Percentiles rank a stretch among this genome's conserved stretches.
phyloP scores from a whole-genome alignment of 2,888 invertebrate species.

The Drosophila paramelanica region DNA sequence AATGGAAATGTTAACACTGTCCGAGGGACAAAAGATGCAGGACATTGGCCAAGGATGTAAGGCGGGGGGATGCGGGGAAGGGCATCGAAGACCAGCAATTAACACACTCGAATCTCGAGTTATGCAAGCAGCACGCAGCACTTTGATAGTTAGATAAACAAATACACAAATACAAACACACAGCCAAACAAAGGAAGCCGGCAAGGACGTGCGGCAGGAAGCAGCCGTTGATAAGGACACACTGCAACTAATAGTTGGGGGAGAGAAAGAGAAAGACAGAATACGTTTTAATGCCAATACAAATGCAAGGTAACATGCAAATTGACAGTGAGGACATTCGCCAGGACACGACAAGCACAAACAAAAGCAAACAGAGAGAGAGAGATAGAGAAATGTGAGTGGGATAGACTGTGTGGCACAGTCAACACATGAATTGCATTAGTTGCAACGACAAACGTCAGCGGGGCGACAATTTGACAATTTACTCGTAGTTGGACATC shows the following conservation, averaged over 20 bases:
- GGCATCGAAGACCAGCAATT: conserved; percentile 59
- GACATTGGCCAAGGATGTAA: background rate
- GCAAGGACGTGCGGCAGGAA: conserved; percentile 71
- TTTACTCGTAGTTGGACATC: conserved; percentile 47
- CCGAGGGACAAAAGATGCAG: conserved; percentile 9
- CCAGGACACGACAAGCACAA: conserved; percentile 68
- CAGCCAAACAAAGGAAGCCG: conserved; percentile 63
- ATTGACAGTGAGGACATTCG: conserved; percentile 69
- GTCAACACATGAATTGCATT: conserved; percentile 76
- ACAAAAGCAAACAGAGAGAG: conserved; percentile 45
- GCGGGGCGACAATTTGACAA: conserved; percentile 54
- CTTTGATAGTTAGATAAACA: conserved; percentile 81
- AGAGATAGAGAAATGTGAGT: background rate
- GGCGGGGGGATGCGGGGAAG: background rate
- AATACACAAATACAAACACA: conserved; percentile 58
- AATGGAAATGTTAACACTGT: conserved; percentile 36
- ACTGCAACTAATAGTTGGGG: conserved; percentile 44
- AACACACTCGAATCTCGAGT: conserved; percentile 71
- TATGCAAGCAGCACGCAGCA: conserved; percentile 73
- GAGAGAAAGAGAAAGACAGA: conserved; percentile 19
- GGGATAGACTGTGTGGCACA: conserved; percentile 25
- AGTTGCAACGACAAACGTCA: conserved; percentile 54
- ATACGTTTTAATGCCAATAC: conserved; percentile 71
- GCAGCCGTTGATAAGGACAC: conserved; percentile 65
- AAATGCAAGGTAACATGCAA: conserved; percentile 77